Base-by-base conservation (phyloP, 2,888 invertebrate genomes). In the Girardia tigrina region DNA sequence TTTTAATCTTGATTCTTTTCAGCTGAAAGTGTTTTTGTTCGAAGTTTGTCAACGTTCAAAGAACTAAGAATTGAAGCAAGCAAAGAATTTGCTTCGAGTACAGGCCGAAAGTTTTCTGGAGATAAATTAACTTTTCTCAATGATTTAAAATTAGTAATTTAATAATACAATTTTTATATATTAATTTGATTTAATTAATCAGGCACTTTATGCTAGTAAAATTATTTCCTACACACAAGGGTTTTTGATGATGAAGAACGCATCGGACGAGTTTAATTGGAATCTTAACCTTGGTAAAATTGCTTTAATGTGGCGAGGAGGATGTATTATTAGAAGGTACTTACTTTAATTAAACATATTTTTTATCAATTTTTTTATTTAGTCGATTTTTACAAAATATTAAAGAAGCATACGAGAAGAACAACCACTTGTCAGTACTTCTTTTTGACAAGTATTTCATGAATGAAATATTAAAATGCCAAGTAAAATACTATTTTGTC, bases 251-350 rank as follows among this genome's bases (percentile, higher is more conserved):
- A 86, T 95, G 81, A 87, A 92, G 70, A 92, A 94, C 84, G 93
- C 94, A 16, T 94, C 94, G 16, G 89, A 89, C 82, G 88, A 91
- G 79, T 90, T 92, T 82, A 88, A 89, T 4, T 98, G 98, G 98
- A 90, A 91, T 78, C 86, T 98, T 77, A 97, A 98, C 86, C 94
- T 94, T 82, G 98, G 97, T 72, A 92, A 92, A 76, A 94, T 98
- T 79, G 97, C 98, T 0, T 86, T 98, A 70, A 98, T 98, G 97
- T 98, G 98, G 98, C 89, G 97, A 78, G 95, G 95, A 23, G 97
- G 97, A n/a, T 97, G 95, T 84, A 95, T 97, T 81, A 97, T 94
- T 82, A 88, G 95, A 83, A 92, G 91, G 89, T 87, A 86, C 82
- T 77, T 81, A n/a, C 16, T 12, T 36, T 36, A 16, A 36, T 36